Percentiles rank a stretch among this genome's conserved stretches.
These are phyloP conservation scores for Ips typographus DNA, from an alignment of 1,140 invertebrate species.

Conservation along the genomic window DNA sequence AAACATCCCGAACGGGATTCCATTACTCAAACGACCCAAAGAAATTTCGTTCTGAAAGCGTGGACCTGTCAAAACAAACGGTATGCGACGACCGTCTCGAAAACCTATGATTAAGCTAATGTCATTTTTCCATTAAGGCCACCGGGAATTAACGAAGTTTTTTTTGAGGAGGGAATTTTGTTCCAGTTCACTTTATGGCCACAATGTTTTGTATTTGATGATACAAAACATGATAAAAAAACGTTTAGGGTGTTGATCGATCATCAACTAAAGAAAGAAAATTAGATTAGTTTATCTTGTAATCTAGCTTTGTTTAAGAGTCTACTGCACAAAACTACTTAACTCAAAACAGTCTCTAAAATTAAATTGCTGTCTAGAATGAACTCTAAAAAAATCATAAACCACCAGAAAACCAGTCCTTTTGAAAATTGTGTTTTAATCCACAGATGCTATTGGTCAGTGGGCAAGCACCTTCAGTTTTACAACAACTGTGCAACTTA, in stretches of 20 bases:
- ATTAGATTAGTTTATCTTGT: no score
- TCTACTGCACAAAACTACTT: no score
- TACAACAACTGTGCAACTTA: slow-evolving; percentile 86
- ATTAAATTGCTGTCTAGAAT: no score
- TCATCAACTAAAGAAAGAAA: no score
- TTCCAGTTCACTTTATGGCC: no score
- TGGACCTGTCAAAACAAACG: slow-evolving; percentile 31
- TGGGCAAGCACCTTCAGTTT: slow-evolving; percentile 78
- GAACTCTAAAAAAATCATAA: no score
- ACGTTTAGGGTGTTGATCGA: no score
- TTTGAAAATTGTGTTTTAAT: slow-evolving; percentile 40
- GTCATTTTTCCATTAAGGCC: slow-evolving; percentile 35
- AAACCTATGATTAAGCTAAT: slow-evolving; percentile 34
- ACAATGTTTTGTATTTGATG: no score
- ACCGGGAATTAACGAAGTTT: slow-evolving; percentile 26
- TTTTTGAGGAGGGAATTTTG: slow-evolving; percentile 5
- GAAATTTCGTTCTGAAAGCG: slow-evolving; percentile 10
- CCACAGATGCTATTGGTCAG: slow-evolving; percentile 74
- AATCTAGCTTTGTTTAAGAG: no score
- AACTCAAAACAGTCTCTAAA: no score
- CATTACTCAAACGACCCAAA: slow-evolving; percentile 18
- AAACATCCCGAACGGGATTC: slow-evolving; percentile 7
- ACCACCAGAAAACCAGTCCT: no score
- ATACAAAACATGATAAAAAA: no score
- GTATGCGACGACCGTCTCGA: slow-evolving; percentile 2